A percentile compares a stretch with the other conserved stretches of the same genome.
Evolutionary conservation across 2,797 vertebrate species (phyloP).

Genomic region (Pterois miles): DNA sequence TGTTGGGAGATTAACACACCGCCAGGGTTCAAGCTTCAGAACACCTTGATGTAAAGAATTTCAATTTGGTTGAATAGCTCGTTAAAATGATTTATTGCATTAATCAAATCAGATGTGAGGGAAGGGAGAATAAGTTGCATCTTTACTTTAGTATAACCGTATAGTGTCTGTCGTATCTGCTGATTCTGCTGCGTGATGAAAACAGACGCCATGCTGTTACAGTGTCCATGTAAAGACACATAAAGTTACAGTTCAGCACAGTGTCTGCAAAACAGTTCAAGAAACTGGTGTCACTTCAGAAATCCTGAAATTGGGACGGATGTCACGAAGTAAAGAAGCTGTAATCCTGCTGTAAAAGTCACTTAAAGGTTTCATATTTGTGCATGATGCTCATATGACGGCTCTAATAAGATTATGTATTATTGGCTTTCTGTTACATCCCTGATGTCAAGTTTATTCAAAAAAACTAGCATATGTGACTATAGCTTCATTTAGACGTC

Average conservation of each 20-base stretch:
- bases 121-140: conserved; percentile 16
- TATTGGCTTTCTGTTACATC: conserved; percentile 1
- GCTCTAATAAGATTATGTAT: conserved; percentile 12
- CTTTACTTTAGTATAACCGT: conserved; percentile 34
- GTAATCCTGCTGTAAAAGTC: conserved; percentile 6
- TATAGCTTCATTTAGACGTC: not conserved
- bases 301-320: not conserved
- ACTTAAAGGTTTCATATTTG: not conserved
- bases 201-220: not conserved
- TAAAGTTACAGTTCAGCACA: not conserved
- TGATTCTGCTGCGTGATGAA: not conserved
- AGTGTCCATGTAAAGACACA: not conserved
- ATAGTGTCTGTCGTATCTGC: not conserved
- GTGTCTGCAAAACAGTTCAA: not conserved
- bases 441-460: not conserved
- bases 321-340: not conserved
- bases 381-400: not conserved
- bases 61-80: conserved; percentile 25
- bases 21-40: not conserved
- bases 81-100: conserved; percentile 37
- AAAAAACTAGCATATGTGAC: not conserved
- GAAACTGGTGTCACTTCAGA: not conserved
- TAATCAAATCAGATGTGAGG: conserved; percentile 36
- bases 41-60: conserved; percentile 20
- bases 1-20: conserved; percentile 44